Percentiles rank a stretch among this genome's conserved stretches.
Evolutionary conservation across 2,888 invertebrate species (phyloP).

Genomic region (Ectemnius cavifrons): DNA sequence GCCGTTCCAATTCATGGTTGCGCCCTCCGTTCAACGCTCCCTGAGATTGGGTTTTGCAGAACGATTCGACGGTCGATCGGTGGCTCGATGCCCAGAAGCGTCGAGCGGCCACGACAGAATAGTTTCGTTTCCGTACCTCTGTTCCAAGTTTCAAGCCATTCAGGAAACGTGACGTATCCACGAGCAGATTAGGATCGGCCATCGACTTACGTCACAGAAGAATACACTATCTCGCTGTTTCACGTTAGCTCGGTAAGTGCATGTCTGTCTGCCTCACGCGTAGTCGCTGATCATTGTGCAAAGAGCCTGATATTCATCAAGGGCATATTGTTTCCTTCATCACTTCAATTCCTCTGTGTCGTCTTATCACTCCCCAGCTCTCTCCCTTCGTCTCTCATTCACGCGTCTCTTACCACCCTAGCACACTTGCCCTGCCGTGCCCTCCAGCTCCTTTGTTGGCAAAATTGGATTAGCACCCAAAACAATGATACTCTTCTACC

Average conservation of each 20-base stretch:
- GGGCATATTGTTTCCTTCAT: conserved; percentile 48
- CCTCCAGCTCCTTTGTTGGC: conserved; percentile 48
- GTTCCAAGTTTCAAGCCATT: conserved; percentile 26
- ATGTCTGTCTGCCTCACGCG: conserved; percentile 43
- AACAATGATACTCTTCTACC: conserved; percentile 25
- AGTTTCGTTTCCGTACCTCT: conserved; percentile 17
- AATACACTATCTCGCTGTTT: conserved; percentile 41
- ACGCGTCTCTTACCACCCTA: conserved; percentile 24
- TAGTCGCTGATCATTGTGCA: conserved; percentile 54
- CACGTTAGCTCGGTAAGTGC: conserved; percentile 46
- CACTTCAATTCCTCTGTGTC: conserved; percentile 31
- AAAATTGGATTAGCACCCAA: conserved; percentile 45
- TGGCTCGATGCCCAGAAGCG: conserved; percentile 8
- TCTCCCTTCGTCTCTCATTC: background rate
- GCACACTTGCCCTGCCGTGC: conserved; percentile 44
- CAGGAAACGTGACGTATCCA: conserved; percentile 23
- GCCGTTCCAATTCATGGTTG: background rate
- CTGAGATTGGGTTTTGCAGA: conserved; percentile 16
- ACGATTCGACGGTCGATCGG: conserved; percentile 12
- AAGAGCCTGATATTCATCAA: conserved; percentile 59
- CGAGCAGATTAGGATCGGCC: conserved; percentile 35
- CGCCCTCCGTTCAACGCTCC: background rate
- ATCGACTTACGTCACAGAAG: conserved; percentile 26
- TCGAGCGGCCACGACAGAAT: conserved; percentile 14
- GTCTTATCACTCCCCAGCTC: conserved; percentile 25